A percentile compares a stretch with the other conserved stretches of the same genome.
Evolutionary conservation across 2,888 invertebrate species (phyloP).

Genomic region (Amiota communis): DNA sequence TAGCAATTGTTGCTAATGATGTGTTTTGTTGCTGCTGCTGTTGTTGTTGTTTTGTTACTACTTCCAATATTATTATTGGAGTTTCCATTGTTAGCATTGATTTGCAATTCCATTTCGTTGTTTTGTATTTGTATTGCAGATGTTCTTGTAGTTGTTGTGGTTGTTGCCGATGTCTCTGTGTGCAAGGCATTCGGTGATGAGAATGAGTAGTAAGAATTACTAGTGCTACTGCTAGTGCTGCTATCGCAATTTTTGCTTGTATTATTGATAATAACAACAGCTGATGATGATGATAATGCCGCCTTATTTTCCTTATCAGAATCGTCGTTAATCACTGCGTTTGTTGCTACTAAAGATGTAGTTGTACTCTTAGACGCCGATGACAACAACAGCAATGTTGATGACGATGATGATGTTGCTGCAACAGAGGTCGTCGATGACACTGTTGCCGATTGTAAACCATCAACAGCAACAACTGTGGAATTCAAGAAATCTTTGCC

Average conservation of each 20-base stretch:
- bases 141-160: constrained; percentile 42
- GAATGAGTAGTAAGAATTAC: constrained; percentile 56
- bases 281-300: constrained; percentile 48
- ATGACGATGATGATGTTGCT: constrained; percentile 31
- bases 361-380: constrained; percentile 27
- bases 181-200: constrained; percentile 53
- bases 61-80: constrained; percentile 37
- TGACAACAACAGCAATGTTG: constrained; percentile 31
- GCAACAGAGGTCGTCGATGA: constrained; percentile 60
- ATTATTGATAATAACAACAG: constrained; percentile 34
- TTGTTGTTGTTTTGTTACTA: constrained; percentile 43
- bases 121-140: constrained; percentile 58
- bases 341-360: background rate
- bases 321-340: constrained; percentile 59
- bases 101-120: constrained; percentile 67
- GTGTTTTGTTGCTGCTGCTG: constrained; percentile 55
- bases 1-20: constrained; percentile 62
- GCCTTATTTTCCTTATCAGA: constrained; percentile 73
- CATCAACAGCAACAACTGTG: constrained; percentile 48
- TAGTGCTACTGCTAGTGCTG: constrained; percentile 63
- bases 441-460: constrained; percentile 65
- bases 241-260: constrained; percentile 60
- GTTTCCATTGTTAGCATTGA: constrained; percentile 53
- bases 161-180: constrained; percentile 43
- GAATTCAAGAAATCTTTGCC: constrained; percentile 30